Base-by-base conservation (phyloP, 2,888 invertebrate genomes). In the Nymphalis c-album region DNA sequence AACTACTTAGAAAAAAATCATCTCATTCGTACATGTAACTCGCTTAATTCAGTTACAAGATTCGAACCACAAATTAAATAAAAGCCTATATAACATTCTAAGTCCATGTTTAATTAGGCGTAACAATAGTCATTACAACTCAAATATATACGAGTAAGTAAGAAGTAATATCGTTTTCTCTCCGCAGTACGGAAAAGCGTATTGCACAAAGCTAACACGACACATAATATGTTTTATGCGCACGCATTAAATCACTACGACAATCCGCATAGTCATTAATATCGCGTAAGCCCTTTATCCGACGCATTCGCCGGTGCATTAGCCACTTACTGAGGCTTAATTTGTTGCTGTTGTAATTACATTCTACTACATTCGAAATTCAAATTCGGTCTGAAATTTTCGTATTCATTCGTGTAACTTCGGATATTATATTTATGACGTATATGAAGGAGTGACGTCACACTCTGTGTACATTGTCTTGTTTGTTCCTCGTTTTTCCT, bases 251-350 rank as follows among this genome's bases (percentile, higher is more conserved):
- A 76, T 73, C 74, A 71, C 69, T 71, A 64, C 70, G 68, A 66
- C 73, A 69, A 76, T 75, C 80, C 75, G 76, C 78, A 82, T 80
- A 80, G 80, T 83, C 83, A 86, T 88, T 87, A 87, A 86, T 86
- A 84, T 80, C 67, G 74, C 76, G 80, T 90, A 88, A 89, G 87
- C 89, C 85, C 81, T 85, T 82, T 84, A 84, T 80, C 80, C 80
- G 78, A 74, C 77, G 76, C 77, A 61, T 68, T 74, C 73, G 75
- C 57, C 57, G 57, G 70, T 78, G 75, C 77, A 80, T 81, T 80
- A 79, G 76, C 74, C 75, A 75, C 76, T 77, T 74, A 74, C 72
- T 70, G 72, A 72, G 76, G 75, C 77, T 78, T 80, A 79, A 80
- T 80, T 80, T 80, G 79, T 77, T 76, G 78, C 75, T 74, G 76